Percentiles rank a stretch among this genome's conserved stretches.
Evolutionary conservation across 2,113 vertebrate species (phyloP).

Genomic region (Megaceryle torquata): DNA sequence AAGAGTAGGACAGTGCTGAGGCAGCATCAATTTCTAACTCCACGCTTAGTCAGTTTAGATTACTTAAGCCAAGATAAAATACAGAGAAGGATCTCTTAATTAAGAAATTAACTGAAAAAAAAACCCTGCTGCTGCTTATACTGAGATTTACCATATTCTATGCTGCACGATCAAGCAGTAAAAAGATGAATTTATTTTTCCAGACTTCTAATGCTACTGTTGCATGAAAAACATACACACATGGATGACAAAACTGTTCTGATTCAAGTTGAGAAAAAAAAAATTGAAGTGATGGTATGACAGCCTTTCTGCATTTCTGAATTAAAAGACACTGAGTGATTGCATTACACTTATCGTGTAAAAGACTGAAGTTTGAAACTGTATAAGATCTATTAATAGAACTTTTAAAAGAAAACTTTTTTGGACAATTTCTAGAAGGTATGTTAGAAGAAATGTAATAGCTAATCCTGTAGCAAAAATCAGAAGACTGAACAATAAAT

Average conservation of each 20-base stretch:
- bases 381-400: background rate
- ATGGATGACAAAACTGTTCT: background rate
- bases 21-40: constrained; percentile 41
- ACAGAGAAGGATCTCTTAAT: constrained; percentile 13
- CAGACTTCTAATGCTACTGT: background rate
- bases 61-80: constrained; percentile 16
- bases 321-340: background rate
- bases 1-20: constrained; percentile 52
- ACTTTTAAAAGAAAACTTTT: background rate
- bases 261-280: background rate
- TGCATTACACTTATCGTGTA: background rate
- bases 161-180: background rate
- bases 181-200: background rate
- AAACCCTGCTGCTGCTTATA: background rate
- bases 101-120: constrained; percentile 20
- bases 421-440: background rate
- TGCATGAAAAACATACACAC: background rate
- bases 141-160: background rate
- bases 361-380: background rate
- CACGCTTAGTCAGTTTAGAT: constrained; percentile 39
- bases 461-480: background rate
- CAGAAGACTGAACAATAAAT: background rate
- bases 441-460: background rate
- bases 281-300: background rate
- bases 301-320: background rate